phyloP scores from a whole-genome alignment of 2,797 vertebrate genomes.

The Smutsia gigantea region DNA sequence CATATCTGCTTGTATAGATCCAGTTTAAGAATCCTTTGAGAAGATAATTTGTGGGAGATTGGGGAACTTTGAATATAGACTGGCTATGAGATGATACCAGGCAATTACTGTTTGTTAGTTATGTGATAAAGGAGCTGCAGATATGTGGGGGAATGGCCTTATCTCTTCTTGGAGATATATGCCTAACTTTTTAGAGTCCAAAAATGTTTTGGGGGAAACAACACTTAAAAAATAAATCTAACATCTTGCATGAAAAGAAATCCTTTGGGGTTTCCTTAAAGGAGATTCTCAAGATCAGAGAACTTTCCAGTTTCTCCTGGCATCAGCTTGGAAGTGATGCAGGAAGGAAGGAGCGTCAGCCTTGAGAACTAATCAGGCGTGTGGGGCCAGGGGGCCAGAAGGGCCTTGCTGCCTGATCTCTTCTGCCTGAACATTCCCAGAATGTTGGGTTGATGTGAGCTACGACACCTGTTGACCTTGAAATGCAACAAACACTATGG shows the following conservation, averaged over 20 bases:
- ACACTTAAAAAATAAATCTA: not conserved
- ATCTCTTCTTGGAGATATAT: not conserved
- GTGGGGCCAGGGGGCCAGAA: accelerated
- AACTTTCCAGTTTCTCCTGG: not conserved
- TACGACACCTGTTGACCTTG: not conserved
- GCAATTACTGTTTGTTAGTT: not conserved
- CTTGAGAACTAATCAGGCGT: accelerated
- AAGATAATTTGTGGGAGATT: not conserved
- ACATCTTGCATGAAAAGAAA: not conserved
- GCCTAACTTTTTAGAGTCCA: not conserved
- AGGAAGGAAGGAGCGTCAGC: not conserved
- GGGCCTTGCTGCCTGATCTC: not conserved
- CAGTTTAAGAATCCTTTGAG: not conserved
- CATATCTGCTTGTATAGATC: not conserved
- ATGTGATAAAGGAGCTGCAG: not conserved
- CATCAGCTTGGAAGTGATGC: accelerated
- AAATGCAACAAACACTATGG: not conserved
- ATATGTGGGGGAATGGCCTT: not conserved
- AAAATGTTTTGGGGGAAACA: not conserved
- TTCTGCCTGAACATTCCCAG: not conserved
- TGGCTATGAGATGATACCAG: not conserved
- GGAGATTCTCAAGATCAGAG: not conserved
- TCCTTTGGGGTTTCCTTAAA: not conserved
- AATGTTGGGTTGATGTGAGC: too few relatives aligned
- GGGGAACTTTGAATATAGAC: not conserved